Evolutionary conservation across 2,113 vertebrate genomes (phyloP).

Genomic region (Hydropotes inermis): DNA sequence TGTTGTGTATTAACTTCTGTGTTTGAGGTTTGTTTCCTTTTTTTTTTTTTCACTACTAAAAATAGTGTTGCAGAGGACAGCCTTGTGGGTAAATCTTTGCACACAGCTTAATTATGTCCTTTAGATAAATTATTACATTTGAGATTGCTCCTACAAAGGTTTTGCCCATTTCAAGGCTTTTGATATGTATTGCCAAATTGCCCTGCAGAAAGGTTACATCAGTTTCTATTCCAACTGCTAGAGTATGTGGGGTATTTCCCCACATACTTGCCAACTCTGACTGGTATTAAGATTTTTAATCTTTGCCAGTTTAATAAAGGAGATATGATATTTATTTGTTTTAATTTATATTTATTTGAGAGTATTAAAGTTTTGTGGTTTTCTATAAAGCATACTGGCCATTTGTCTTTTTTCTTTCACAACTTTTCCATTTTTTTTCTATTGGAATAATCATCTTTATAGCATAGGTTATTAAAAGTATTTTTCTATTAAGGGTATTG

Average conservation of each 20-base stretch:
- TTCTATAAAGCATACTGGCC: background rate
- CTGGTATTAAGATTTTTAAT: background rate
- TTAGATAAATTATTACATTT: background rate
- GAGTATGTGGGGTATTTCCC: background rate
- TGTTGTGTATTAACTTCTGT: background rate
- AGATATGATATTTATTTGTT: background rate
- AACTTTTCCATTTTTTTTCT: background rate
- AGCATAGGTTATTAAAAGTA: background rate
- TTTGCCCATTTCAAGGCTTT: background rate
- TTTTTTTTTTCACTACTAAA: background rate
- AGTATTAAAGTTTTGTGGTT: background rate
- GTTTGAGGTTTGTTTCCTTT: background rate
- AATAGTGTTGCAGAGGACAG: background rate
- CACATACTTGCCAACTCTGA: background rate
- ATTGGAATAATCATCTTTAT: background rate
- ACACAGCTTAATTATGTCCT: background rate
- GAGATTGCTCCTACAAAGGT: background rate
- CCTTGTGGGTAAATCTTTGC: background rate
- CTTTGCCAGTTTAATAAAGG: constrained; percentile 1
- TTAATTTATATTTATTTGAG: constrained; percentile 22
- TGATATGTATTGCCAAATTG: background rate
- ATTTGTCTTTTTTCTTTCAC: background rate
- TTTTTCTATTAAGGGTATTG: background rate
- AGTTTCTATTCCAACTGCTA: background rate
- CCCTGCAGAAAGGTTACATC: background rate